These are phyloP conservation scores for Tautogolabrus adspersus DNA, from an alignment of 2,113 vertebrate species.

Conservation along the genomic window DNA sequence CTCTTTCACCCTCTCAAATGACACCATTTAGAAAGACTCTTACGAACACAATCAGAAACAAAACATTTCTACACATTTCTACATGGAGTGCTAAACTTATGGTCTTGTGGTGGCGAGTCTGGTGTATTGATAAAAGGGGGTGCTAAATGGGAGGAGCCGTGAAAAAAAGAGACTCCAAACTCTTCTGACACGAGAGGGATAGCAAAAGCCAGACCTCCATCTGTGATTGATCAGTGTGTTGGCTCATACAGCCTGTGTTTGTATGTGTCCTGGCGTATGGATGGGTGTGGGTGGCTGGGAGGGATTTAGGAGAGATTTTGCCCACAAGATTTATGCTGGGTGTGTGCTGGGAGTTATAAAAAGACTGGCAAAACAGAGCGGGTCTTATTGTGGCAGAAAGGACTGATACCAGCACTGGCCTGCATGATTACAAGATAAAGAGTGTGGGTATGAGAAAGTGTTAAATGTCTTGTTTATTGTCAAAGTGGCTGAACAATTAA, in stretches of 20 bases:
- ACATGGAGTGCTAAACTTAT: constrained; percentile 7
- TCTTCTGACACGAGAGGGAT: constrained; percentile 56
- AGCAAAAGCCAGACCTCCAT: constrained; percentile 77
- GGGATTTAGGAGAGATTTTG: constrained; percentile 58
- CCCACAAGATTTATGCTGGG: constrained; percentile 76
- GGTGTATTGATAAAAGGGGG: constrained; percentile 33
- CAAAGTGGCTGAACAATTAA: constrained; percentile 51
- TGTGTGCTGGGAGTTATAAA: constrained; percentile 86
- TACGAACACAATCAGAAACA: neutral
- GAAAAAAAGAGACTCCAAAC: constrained; percentile 39
- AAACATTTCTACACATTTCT: neutral
- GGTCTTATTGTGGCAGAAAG: constrained; percentile 80
- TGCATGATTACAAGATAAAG: constrained; percentile 37
- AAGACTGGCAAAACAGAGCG: constrained; percentile 81
- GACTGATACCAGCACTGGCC: constrained; percentile 54
- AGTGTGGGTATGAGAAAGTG: constrained; percentile 24
- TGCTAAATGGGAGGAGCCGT: constrained; percentile 47
- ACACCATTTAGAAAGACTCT: neutral
- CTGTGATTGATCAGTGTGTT: constrained; percentile 80
- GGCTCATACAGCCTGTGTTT: constrained; percentile 62
- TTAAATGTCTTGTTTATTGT: constrained; percentile 47
- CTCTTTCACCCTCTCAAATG: no score
- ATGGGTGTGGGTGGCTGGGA: constrained; percentile 64
- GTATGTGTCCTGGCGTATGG: constrained; percentile 50
- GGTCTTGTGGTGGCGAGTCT: constrained; percentile 31